These are phyloP conservation scores for Heliconius melpomene DNA, from an alignment of 1,140 invertebrate species.

Conservation along the genomic window DNA sequence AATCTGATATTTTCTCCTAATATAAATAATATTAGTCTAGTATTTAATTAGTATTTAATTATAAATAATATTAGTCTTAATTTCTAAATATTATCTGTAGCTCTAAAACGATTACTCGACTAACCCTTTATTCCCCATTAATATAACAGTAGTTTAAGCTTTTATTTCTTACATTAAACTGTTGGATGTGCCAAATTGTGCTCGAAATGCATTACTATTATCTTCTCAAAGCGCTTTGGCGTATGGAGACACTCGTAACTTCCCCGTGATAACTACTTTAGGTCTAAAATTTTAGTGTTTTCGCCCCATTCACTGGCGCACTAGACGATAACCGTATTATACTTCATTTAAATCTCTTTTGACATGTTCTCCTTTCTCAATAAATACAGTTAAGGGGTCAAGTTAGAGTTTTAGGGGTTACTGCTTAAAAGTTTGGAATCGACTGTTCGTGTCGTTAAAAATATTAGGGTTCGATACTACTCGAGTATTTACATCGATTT, in stretches of 20 bases:
- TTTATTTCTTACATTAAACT: neutral
- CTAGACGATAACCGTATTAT: constrained; percentile 3
- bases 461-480: no score
- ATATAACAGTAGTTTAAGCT: neutral
- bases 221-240: constrained; percentile 5
- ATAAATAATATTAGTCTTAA: no score
- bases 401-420: no score
- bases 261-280: constrained; percentile 4
- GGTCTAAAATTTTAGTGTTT: constrained; percentile 10
- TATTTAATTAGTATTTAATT: no score
- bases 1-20: no score
- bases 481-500: no score
- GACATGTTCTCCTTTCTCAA: neutral
- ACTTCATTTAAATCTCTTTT: neutral
- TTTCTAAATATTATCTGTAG: no score
- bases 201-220: constrained; percentile 11
- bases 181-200: constrained; percentile 10
- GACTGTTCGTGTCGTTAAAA: no score
- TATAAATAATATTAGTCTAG: no score
- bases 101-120: no score
- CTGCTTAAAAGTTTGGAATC: no score
- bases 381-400: neutral
- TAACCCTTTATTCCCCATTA: neutral
- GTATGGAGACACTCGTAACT: constrained; percentile 9
- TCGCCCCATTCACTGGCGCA: neutral